These are phyloP conservation scores for Mixornis gularis DNA, from an alignment of 2,113 vertebrate genomes.

Conservation along the genomic window DNA sequence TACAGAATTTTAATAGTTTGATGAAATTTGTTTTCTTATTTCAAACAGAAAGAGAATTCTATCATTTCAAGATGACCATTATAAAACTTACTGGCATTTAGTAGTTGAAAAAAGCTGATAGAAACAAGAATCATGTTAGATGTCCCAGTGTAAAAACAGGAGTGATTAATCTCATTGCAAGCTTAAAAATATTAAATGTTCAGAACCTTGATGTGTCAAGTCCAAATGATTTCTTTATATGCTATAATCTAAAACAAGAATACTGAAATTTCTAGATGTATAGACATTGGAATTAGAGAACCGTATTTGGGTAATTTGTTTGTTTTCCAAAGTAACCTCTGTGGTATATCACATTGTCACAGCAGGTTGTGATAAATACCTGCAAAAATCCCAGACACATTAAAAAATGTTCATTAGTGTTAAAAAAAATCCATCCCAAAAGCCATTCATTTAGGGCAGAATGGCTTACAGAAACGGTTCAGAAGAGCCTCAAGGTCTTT, in stretches of 20 bases:
- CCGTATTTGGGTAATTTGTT: not conserved
- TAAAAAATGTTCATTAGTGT: not conserved
- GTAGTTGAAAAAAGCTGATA: not conserved
- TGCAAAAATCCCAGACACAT: not conserved
- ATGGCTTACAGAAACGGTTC: not conserved
- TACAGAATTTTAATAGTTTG: not conserved
- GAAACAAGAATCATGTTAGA: not conserved
- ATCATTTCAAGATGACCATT: not conserved
- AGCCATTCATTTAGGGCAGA: not conserved
- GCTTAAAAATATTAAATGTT: not conserved
- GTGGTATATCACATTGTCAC: not conserved
- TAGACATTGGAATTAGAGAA: not conserved
- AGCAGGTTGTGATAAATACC: not conserved
- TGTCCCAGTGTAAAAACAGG: not conserved
- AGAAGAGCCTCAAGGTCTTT: not conserved
- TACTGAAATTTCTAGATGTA: not conserved
- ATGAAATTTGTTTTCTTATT: not conserved
- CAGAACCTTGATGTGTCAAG: not conserved
- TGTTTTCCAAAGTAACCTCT: not conserved
- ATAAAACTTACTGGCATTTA: not conserved
- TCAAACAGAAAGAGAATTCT: not conserved
- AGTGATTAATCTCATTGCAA: not conserved
- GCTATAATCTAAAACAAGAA: not conserved
- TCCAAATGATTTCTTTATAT: not conserved
- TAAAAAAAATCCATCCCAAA: not conserved